phyloP scores from a whole-genome alignment of 2,113 vertebrate species.

The Megalops atlanticus region DNA sequence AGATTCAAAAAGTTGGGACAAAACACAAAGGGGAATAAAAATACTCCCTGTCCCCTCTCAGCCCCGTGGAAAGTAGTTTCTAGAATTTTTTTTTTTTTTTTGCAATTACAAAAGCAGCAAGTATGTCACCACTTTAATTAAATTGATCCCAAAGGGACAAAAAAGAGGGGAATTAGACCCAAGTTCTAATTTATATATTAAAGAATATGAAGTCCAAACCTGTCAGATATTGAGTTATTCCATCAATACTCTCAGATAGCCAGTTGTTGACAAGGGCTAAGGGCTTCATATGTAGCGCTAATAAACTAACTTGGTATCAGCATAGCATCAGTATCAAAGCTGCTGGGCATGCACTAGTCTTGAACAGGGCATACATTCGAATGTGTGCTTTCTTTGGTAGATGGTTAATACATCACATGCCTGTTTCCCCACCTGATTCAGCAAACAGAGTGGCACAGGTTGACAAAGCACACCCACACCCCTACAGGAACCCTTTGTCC shows the following conservation, averaged over 20 bases:
- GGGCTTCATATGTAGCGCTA: too few species aligned
- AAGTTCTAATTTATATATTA: background rate
- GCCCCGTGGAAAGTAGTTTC: background rate
- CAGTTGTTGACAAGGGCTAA: background rate
- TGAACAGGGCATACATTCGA: too few species aligned
- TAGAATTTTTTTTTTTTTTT: background rate
- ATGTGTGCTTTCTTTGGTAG: too few species aligned
- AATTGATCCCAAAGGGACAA: background rate
- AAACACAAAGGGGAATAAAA: too few species aligned
- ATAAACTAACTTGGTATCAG: background rate
- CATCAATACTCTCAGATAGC: background rate
- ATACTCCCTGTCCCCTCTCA: background rate
- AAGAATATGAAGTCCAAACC: background rate
- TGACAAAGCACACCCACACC: too few species aligned
- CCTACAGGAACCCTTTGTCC: too few species aligned
- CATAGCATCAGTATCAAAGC: too few species aligned
- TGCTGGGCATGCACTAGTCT: too few species aligned
- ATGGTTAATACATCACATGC: too few species aligned
- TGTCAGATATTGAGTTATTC: background rate
- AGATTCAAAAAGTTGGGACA: too few species aligned
- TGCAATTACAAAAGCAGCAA: background rate
- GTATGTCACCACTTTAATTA: background rate
- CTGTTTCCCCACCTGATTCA: too few species aligned
- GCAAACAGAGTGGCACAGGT: too few species aligned
- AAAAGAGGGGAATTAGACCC: conserved; percentile 3